Base-by-base conservation (phyloP, 2,113 vertebrate genomes). In the Dasyprocta punctata region DNA sequence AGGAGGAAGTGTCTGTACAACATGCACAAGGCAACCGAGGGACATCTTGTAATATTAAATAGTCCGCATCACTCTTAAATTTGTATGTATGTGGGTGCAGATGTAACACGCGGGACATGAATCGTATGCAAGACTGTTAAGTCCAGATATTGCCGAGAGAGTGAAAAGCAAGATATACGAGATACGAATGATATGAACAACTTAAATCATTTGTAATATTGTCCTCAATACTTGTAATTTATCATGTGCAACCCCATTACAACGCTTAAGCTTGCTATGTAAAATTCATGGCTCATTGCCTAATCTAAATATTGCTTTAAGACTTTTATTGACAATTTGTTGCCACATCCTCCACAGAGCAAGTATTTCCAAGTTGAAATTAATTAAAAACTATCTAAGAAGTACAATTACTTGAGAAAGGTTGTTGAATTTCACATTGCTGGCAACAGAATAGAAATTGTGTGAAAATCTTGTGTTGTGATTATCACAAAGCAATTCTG, bases 261-360 rank as follows among this genome's bases (percentile, higher is more conserved):
- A 7, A 33, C 6, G 81, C 33, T 60, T 52, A 38, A 60, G 85
- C 95, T 94, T 38, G 41, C 81, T n/a, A 22, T 44, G 60, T 77
- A n/a, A 95, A 88, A 94, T 75, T 60, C 88, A 88, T 22, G 84
- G 96, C 97, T 97, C 97, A 90, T 97, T 97, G 97, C 88, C 82
- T 38, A 71, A 83, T 73, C 84, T 95, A 92, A 96, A 97, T 90
- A 96, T 96, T 89, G 86, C 97, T 92, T 95, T 86, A 90, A 83
- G 60, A 95, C 86, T 83, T 89, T 90, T 97, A 97, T 98, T 93
- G 97, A 97, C 95, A 94, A 97, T 96, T 96, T 96, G 92, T 96
- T 87, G 82, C 97, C 84, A 52, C 90, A 82, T 92, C 86, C 96
- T 96, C 95, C 54, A 87, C 89, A 89, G 92, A 96, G 71, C 88